These are phyloP conservation scores for Oscarella lobularis DNA, from an alignment of 37 sponge, comb jelly and placozoan species.

Conservation along the genomic window DNA sequence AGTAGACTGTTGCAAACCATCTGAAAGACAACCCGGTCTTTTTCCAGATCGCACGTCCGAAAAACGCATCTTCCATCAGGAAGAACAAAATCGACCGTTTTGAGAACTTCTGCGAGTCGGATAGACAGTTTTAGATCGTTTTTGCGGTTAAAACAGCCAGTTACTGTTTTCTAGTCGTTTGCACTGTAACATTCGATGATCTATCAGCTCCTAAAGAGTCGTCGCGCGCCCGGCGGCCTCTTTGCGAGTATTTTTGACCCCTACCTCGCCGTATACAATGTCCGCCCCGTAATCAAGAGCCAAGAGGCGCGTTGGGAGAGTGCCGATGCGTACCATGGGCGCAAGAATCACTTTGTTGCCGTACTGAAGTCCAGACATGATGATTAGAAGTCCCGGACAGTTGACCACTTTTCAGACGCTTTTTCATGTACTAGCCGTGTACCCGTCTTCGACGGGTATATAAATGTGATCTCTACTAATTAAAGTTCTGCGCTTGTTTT, in stretches of 20 bases:
- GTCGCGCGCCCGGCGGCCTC: background rate
- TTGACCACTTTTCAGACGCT: too few species aligned
- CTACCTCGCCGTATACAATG: slow-evolving; percentile 85
- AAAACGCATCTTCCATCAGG: slow-evolving; percentile 67
- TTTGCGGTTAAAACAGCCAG: too few species aligned
- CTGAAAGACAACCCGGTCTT: slow-evolving; percentile 71
- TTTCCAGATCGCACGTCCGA: slow-evolving; percentile 70
- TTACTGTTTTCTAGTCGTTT: slow-evolving; percentile 20
- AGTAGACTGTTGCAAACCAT: too few species aligned
- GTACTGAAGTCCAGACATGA: too few species aligned
- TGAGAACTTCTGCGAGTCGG: slow-evolving; percentile 44
- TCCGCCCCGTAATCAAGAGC: slow-evolving; percentile 88
- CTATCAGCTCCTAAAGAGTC: slow-evolving; percentile 57
- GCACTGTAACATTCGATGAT: slow-evolving; percentile 65
- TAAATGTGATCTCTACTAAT: too few species aligned
- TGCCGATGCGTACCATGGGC: slow-evolving; percentile 96
- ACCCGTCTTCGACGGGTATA: too few species aligned
- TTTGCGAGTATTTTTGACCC: background rate
- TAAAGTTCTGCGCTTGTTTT: too few species aligned
- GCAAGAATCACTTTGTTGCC: slow-evolving; percentile 71
- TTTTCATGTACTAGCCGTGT: too few species aligned
- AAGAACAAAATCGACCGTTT: slow-evolving; percentile 69
- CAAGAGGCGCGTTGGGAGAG: slow-evolving; percentile 73
- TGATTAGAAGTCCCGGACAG: too few species aligned
- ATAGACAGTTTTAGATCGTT: background rate